A percentile compares a stretch with the other conserved stretches of the same genome.
Evolutionary conservation across 2,113 vertebrate species (phyloP).

Genomic region (Cyanocitta stelleri): DNA sequence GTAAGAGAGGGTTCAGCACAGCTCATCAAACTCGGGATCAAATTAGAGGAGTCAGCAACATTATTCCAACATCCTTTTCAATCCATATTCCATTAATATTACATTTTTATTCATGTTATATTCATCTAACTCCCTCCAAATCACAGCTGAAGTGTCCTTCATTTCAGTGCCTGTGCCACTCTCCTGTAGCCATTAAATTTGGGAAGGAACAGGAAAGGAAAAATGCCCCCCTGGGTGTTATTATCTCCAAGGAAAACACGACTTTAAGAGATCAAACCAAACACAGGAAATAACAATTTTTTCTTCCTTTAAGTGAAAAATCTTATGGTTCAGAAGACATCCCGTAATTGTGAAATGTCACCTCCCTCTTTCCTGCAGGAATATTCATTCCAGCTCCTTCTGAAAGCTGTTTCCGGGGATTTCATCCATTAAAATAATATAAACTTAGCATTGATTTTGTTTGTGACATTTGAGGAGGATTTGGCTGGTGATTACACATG

Average conservation of each 20-base stretch:
- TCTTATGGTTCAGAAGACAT: background rate
- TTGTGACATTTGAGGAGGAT: background rate
- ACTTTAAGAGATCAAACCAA: background rate
- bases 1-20: background rate
- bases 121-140: background rate
- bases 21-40: background rate
- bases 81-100: conserved; percentile 18
- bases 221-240: background rate
- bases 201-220: background rate
- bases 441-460: background rate
- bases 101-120: background rate
- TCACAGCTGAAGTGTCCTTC: background rate
- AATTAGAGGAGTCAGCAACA: conserved; percentile 9
- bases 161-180: background rate
- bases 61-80: background rate
- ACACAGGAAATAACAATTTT: background rate
- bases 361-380: background rate
- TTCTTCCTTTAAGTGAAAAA: background rate
- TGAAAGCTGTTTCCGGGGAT: background rate
- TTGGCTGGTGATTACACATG: background rate
- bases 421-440: background rate
- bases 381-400: background rate
- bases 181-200: background rate
- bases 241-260: background rate
- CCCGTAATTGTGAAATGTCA: background rate